Evolutionary conservation across 2,797 vertebrate species (phyloP).

Genomic region (Coilia nasus): DNA sequence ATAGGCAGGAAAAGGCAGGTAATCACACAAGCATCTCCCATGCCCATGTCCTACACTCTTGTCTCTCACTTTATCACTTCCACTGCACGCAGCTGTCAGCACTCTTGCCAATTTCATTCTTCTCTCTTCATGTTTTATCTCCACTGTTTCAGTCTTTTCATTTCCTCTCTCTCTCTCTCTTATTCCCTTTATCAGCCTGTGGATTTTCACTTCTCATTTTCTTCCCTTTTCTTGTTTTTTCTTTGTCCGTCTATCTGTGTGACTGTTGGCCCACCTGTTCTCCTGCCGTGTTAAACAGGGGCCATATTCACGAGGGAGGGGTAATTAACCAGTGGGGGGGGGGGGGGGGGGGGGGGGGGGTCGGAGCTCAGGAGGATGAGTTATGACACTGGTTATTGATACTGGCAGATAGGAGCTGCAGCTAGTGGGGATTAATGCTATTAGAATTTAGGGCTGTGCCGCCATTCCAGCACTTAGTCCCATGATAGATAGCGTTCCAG

Average conservation of each 20-base stretch:
- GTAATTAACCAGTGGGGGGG: slow-evolving; percentile 74
- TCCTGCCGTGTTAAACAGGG: slow-evolving; percentile 9
- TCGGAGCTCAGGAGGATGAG: slow-evolving; percentile 70
- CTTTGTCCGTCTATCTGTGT: neutral
- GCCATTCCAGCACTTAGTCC: slow-evolving; percentile 78
- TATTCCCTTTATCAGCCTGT: neutral
- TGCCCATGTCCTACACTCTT: neutral
- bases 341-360: slow-evolving; percentile 49
- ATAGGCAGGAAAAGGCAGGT: slow-evolving; percentile 56
- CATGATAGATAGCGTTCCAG: slow-evolving; percentile 74
- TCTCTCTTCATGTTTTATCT: too few species aligned
- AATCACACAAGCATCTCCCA: slow-evolving; percentile 38
- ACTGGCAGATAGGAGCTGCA: slow-evolving; percentile 70
- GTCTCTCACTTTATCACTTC: neutral
- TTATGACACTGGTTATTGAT: slow-evolving; percentile 79
- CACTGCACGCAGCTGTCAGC: neutral
- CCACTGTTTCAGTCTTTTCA: neutral
- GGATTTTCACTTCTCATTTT: neutral
- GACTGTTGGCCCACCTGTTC: neutral
- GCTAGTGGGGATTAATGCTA: slow-evolving; percentile 78
- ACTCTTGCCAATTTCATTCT: neutral
- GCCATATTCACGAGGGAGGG: slow-evolving; percentile 53
- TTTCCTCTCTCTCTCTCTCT: neutral
- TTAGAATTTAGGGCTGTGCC: slow-evolving; percentile 75
- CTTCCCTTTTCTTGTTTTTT: neutral